These are phyloP conservation scores for Oligia strigilis DNA, from an alignment of 2,888 invertebrate genomes.

Conservation along the genomic window DNA sequence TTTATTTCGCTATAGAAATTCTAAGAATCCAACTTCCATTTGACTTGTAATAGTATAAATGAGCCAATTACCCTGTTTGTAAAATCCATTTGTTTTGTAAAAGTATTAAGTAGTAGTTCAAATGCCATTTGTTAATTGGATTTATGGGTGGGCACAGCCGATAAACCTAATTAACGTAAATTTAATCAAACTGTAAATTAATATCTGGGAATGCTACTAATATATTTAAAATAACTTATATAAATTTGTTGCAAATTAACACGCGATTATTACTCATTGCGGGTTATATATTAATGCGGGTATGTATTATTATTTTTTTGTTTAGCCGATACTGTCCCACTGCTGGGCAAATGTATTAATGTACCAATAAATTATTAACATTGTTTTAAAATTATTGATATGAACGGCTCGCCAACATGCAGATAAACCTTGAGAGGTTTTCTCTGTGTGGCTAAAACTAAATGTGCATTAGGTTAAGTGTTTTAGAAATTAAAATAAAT, in stretches of 20 bases:
- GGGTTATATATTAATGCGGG: background rate
- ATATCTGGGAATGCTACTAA: constrained; percentile 11
- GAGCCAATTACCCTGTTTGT: background rate
- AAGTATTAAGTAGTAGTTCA: constrained; percentile 24
- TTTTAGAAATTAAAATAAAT: too few relatives aligned
- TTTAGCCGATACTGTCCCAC: too few relatives aligned
- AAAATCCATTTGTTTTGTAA: constrained; percentile 18
- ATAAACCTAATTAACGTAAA: constrained; percentile 17
- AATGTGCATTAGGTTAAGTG: too few relatives aligned
- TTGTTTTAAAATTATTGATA: too few relatives aligned
- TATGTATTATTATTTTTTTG: too few relatives aligned
- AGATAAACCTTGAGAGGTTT: too few relatives aligned
- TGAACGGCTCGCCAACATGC: too few relatives aligned
- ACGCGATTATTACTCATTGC: background rate
- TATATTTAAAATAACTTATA: constrained; percentile 31
- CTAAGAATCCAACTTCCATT: background rate
- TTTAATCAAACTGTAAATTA: constrained; percentile 28
- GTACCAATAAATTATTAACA: too few relatives aligned
- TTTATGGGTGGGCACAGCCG: constrained; percentile 6
- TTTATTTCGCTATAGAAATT: background rate
- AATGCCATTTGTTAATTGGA: constrained; percentile 25
- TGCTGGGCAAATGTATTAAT: too few relatives aligned
- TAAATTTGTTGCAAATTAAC: constrained; percentile 3
- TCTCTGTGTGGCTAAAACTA: too few relatives aligned
- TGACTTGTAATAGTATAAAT: constrained; percentile 2